Evolutionary conservation across 1,140 invertebrate species (phyloP), one percentile per base, ranked within the genome.

Genomic region (Amyelois transitella): DNA sequence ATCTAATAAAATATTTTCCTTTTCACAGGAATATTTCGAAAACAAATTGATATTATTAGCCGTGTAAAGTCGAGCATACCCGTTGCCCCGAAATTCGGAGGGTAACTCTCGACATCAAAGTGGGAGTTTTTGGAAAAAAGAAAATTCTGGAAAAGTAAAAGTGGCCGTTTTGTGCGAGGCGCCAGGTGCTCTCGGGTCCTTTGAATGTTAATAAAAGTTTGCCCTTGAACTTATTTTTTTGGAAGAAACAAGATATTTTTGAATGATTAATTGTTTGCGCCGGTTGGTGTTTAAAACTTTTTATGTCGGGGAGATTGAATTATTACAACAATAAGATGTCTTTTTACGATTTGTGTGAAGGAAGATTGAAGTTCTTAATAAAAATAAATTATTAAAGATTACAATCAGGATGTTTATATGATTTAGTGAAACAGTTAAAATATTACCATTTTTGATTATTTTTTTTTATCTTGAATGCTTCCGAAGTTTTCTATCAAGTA

Each of bases 91-190:
- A 78, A 79, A 67, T 67, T 77, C 65, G 59, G 64, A 71, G 76
- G 75, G 75, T 69, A 69, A 70, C 74, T 64, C 66, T 74, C 54
- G 38, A 75, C 73, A 75, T 82, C 79, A 82, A 82, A 80, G 79
- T 57, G 59, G 58, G 48, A 64, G 62, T 59, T 69, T 72, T 75
- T 55, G 45, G 58, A 78, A 76, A 59, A 71, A 79, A 53, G 62
- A 72, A 72, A 75, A 69, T 64, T 64, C 60, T 58, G 62, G 55
- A 69, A 38, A 72, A 69, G 63, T 64, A 58, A 57, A 61, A 55
- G 45, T 49, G 24, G 48, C 52, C 47, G 53, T 53, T 66, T 66
- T 56, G 45, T 62, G 24, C 18, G 32, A 54, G 51, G 64, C 59
- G 55, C 47, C 53, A 54, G 22, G 12, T 56, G 44, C 51, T 43